phyloP scores from a whole-genome alignment of 2,888 invertebrate genomes.

The Scaptomyza cyrtandrae region DNA sequence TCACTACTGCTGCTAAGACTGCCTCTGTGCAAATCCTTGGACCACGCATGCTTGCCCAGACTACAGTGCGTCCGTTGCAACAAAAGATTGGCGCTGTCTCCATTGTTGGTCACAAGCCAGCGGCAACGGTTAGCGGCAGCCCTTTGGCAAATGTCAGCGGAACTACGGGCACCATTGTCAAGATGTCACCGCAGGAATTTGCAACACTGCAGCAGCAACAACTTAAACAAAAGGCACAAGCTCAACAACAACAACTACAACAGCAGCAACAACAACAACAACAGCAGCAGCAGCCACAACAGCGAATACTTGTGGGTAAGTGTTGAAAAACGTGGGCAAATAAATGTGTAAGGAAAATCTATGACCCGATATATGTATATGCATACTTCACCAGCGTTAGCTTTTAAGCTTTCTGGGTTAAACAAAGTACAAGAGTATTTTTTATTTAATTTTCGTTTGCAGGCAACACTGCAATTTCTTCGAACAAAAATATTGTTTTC shows the following conservation, averaged over 20 bases:
- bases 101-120: constrained; percentile 56
- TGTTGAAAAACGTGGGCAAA: constrained; percentile 5
- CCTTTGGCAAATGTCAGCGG: constrained; percentile 32
- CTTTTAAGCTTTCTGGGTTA: too few relatives aligned
- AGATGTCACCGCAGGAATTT: constrained; percentile 82
- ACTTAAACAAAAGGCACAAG: constrained; percentile 71
- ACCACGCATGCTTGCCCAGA: constrained; percentile 69
- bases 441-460: constrained; percentile 2
- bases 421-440: too few relatives aligned
- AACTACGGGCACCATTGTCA: constrained; percentile 75
- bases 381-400: too few relatives aligned
- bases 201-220: constrained; percentile 83
- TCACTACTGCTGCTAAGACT: constrained; percentile 29
- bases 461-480: constrained; percentile 77
- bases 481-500: constrained; percentile 73
- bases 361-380: too few relatives aligned
- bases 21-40: constrained; percentile 69
- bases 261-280: constrained; percentile 32
- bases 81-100: constrained; percentile 71
- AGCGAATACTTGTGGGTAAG: constrained; percentile 79
- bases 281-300: constrained; percentile 51
- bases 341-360: too few relatives aligned
- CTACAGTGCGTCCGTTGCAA: constrained; percentile 65
- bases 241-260: constrained; percentile 46
- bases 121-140: constrained; percentile 20